Evolutionary conservation across 2,797 vertebrate genomes (phyloP).

Genomic region (Harpagifer antarcticus): DNA sequence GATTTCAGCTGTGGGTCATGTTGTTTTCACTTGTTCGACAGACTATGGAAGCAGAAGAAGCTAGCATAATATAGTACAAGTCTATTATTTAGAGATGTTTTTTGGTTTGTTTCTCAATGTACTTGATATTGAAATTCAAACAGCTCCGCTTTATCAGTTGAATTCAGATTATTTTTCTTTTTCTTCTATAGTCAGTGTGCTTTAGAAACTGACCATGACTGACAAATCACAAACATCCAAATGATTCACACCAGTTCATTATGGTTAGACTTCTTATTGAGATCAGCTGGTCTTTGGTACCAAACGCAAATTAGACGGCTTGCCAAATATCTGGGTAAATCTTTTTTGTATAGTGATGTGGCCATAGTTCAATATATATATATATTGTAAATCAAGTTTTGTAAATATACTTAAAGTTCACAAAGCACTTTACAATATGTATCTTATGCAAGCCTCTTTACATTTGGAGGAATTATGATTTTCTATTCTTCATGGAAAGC

Average conservation of each 20-base stretch:
- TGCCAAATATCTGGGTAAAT: conserved; percentile 45
- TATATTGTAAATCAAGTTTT: conserved; percentile 13
- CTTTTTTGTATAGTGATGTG: conserved; percentile 43
- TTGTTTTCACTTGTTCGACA: not conserved
- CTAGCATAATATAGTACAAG: too few relatives aligned
- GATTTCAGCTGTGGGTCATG: not conserved
- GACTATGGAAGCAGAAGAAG: not conserved
- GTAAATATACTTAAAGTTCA: conserved; percentile 67
- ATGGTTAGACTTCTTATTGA: conserved; percentile 1
- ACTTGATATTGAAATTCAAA: not conserved
- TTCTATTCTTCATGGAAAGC: conserved; percentile 3
- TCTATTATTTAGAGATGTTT: not conserved
- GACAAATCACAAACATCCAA: too few relatives aligned
- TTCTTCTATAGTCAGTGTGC: not conserved
- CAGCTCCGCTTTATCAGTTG: not conserved
- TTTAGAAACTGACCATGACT: not conserved
- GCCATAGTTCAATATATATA: not conserved
- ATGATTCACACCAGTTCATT: not conserved
- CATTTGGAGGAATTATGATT: conserved; percentile 1
- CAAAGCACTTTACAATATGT: conserved; percentile 79
- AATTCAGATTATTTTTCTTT: not conserved
- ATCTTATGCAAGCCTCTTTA: conserved; percentile 64
- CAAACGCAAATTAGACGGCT: conserved; percentile 45
- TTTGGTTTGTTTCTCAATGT: not conserved
- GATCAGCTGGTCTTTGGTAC: conserved; percentile 36